Evolutionary conservation across 2,888 invertebrate genomes (phyloP).

Genomic region (Orgyia antiqua): DNA sequence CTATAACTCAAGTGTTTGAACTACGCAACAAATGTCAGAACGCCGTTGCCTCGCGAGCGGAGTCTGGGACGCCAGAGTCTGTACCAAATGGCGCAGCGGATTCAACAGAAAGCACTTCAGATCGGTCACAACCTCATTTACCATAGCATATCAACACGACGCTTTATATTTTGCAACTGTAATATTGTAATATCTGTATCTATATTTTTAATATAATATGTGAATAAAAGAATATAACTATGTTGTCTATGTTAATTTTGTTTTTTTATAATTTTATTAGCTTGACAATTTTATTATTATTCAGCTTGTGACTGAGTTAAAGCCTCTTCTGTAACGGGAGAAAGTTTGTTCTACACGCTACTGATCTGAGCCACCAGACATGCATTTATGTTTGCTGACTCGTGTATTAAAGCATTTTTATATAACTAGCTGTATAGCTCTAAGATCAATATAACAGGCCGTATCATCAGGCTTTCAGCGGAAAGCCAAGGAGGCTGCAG

Average conservation of each 20-base stretch:
- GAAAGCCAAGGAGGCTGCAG: too few relatives aligned
- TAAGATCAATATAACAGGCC: too few relatives aligned
- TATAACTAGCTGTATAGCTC: too few relatives aligned
- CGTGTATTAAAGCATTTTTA: too few relatives aligned
- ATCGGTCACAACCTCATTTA: constrained; percentile 44
- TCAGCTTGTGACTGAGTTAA: too few relatives aligned
- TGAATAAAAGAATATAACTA: constrained; percentile 27
- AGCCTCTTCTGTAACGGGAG: too few relatives aligned
- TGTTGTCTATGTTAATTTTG: constrained; percentile 9
- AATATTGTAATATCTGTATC: constrained; percentile 18
- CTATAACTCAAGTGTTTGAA: constrained; percentile 97
- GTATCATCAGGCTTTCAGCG: too few relatives aligned
- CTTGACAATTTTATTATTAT: too few relatives aligned
- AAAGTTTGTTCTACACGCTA: too few relatives aligned
- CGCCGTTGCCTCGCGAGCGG: constrained; percentile 39
- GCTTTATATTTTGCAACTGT: constrained; percentile 16
- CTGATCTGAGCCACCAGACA: too few relatives aligned
- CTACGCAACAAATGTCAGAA: constrained; percentile 84
- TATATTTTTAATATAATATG: constrained; percentile 24
- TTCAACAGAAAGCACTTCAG: constrained; percentile 53
- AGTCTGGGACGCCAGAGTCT: constrained; percentile 45
- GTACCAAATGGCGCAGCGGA: constrained; percentile 57
- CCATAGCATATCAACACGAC: constrained; percentile 43
- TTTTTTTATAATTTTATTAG: not conserved
- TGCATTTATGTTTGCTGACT: too few relatives aligned